phyloP scores from a whole-genome alignment of 2,888 invertebrate genomes.

The Ochropacha duplaris region DNA sequence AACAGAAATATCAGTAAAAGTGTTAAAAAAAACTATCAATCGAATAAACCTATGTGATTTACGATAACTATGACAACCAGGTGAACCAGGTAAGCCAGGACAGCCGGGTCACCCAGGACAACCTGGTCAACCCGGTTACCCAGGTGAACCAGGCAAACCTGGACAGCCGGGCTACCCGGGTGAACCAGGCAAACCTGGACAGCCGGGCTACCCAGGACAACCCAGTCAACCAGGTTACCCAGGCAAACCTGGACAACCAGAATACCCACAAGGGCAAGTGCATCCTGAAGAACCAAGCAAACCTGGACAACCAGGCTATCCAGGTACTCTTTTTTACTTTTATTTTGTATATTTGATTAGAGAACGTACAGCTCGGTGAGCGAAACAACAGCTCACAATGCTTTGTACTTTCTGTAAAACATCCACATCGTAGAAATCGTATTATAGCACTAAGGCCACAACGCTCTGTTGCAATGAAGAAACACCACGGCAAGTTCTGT shows the following conservation, averaged over 20 bases:
- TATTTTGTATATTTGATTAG: too few species aligned
- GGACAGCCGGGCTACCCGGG: conserved; percentile 25
- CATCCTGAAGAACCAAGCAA: neutral
- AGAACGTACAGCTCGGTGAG: too few species aligned
- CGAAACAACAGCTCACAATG: too few species aligned
- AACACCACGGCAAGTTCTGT: too few species aligned
- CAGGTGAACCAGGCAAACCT: conserved; percentile 40
- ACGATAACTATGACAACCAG: conserved; percentile 31
- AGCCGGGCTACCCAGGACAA: conserved; percentile 38
- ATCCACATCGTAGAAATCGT: too few species aligned
- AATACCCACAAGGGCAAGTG: conserved; percentile 9
- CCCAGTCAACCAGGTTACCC: conserved; percentile 46
- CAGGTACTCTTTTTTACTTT: conserved; percentile 29
- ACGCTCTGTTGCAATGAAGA: too few species aligned
- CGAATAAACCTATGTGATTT: too few species aligned
- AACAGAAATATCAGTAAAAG: too few species aligned
- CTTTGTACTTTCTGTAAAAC: too few species aligned
- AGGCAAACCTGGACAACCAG: conserved; percentile 30
- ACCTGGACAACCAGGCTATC: conserved; percentile 21
- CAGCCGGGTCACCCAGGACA: conserved; percentile 37
- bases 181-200: conserved; percentile 22
- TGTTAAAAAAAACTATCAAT: too few species aligned
- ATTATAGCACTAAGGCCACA: too few species aligned
- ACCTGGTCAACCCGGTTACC: conserved; percentile 41
- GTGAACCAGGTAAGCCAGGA: conserved; percentile 25